Conservation (phyloP, 2,797 vertebrate genomes). For the Limosa lapponica region DNA sequence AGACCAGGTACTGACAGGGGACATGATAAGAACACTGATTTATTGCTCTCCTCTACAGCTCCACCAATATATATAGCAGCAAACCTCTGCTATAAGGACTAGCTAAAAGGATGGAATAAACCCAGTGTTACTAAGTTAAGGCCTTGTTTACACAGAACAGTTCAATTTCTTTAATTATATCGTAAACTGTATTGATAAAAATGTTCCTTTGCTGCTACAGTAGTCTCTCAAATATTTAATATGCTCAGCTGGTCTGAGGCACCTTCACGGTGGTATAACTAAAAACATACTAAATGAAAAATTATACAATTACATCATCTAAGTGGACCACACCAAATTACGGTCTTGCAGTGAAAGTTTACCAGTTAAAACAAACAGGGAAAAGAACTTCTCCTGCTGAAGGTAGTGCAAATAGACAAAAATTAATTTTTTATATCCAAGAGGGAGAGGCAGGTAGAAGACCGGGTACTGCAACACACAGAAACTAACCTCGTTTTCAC, state of each 20-base stretch:
- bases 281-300: neutral
- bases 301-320: neutral
- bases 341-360: neutral
- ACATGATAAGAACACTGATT: conserved; percentile 31
- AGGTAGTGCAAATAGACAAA: neutral
- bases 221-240: neutral
- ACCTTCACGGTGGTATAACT: neutral
- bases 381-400: neutral
- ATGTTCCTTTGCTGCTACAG: neutral
- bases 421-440: neutral
- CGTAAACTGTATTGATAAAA: neutral
- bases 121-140: neutral
- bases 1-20: neutral
- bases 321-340: neutral
- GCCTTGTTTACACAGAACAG: neutral
- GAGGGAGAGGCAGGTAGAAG: neutral
- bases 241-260: neutral
- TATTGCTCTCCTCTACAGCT: neutral
- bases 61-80: neutral
- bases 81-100: neutral
- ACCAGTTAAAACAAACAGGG: neutral
- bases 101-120: neutral
- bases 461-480: neutral
- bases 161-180: conserved; percentile 30
- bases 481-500: neutral